Evolutionary conservation across 2,888 invertebrate genomes (phyloP).

Genomic region (Acronicta leporina): DNA sequence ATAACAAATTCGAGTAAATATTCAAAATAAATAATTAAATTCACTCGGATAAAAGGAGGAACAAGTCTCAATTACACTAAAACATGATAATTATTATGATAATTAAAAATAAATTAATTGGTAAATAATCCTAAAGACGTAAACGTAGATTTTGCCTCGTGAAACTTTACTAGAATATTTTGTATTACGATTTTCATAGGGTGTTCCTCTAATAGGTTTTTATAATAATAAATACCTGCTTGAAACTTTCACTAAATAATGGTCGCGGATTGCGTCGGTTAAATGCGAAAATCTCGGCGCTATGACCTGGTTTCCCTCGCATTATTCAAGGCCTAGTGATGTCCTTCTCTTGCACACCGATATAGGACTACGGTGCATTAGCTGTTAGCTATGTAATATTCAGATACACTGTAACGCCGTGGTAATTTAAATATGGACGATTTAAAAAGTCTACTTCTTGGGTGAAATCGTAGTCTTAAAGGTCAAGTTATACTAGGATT

Average conservation of each 20-base stretch:
- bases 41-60: too few relatives aligned
- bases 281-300: constrained; percentile 49
- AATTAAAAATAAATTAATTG: too few relatives aligned
- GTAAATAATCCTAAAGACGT: too few relatives aligned
- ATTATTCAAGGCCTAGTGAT: constrained; percentile 52
- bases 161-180: background rate
- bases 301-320: constrained; percentile 55
- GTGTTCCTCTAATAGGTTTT: background rate
- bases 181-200: background rate
- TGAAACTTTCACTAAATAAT: constrained; percentile 6
- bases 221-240: background rate
- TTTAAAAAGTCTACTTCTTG: too few relatives aligned
- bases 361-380: constrained; percentile 13
- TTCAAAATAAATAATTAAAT: too few relatives aligned
- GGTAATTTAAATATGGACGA: background rate
- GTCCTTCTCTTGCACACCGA: constrained; percentile 37
- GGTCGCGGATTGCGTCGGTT: constrained; percentile 43
- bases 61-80: too few relatives aligned
- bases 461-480: too few relatives aligned
- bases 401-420: constrained; percentile 1
- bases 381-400: constrained; percentile 12
- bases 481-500: too few relatives aligned
- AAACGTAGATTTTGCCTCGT: background rate
- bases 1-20: too few relatives aligned
- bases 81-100: too few relatives aligned